A percentile compares a stretch with the other conserved stretches of the same genome.
Conservation (phyloP, 1,140 invertebrate genomes). For the Drosophila kepulauana region DNA sequence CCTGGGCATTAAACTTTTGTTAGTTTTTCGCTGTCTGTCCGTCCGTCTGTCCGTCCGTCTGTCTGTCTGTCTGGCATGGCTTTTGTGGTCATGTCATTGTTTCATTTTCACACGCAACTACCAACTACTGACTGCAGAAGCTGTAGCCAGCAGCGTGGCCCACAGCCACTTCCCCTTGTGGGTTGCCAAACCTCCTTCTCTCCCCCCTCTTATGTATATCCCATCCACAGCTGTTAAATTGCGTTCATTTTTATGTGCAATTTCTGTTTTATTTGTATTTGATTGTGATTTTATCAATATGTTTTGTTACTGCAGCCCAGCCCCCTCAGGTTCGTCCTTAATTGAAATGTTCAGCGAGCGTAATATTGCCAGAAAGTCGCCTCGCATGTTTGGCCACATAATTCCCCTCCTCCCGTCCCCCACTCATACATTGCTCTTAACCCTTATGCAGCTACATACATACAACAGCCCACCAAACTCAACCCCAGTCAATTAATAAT, state of each 20-base stretch:
- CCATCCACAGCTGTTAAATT: conserved; percentile 64
- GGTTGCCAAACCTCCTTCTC: conserved; percentile 6
- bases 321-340: conserved; percentile 44
- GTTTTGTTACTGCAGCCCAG: conserved; percentile 23
- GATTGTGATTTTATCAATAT: conserved; percentile 80
- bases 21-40: conserved; percentile 37
- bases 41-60: conserved; percentile 5
- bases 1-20: conserved; percentile 58
- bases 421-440: conserved; percentile 29
- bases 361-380: conserved; percentile 34
- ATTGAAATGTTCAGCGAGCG: conserved; percentile 74
- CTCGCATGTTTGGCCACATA: conserved; percentile 48
- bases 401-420: conserved; percentile 40
- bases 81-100: conserved; percentile 78
- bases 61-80: conserved; percentile 41
- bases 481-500: conserved; percentile 72
- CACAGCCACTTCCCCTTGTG: conserved; percentile 12
- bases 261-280: conserved; percentile 81
- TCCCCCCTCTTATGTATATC: neutral
- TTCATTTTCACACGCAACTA: conserved; percentile 79
- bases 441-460: conserved; percentile 33
- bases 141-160: conserved; percentile 7
- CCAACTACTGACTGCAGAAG: conserved; percentile 11
- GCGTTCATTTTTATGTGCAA: conserved; percentile 80
- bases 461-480: too few species aligned